phyloP scores from a whole-genome alignment of 2,888 invertebrate species.

The Hypselothyrea guttata region DNA sequence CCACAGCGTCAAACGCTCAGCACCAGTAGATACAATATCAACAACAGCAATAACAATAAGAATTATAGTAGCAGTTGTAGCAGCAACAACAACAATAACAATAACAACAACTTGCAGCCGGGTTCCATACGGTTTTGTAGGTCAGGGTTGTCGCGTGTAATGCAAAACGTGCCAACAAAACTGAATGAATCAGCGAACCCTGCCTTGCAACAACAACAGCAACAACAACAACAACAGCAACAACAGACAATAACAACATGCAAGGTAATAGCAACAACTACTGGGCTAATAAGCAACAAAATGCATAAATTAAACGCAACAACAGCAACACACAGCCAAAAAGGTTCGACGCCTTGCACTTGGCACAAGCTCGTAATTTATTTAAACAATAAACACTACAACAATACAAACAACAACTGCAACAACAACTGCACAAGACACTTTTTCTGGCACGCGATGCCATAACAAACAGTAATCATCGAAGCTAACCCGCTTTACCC shows the following conservation, averaged over 20 bases:
- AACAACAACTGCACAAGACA: not conserved
- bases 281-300: constrained; percentile 40
- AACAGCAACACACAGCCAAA: constrained; percentile 13
- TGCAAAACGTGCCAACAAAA: constrained; percentile 73
- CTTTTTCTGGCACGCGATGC: constrained; percentile 42
- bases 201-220: constrained; percentile 16
- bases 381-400: constrained; percentile 26
- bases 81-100: constrained; percentile 26
- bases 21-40: constrained; percentile 8
- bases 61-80: no score
- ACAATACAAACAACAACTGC: not conserved
- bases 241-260: constrained; percentile 13
- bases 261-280: constrained; percentile 28
- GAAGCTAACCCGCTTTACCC: no score
- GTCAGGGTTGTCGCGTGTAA: constrained; percentile 78
- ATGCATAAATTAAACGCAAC: constrained; percentile 52
- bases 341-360: constrained; percentile 38
- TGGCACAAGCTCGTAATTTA: constrained; percentile 30
- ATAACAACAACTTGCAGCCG: constrained; percentile 38
- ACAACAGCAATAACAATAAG: constrained; percentile 1
- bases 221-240: constrained; percentile 29
- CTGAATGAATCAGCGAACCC: constrained; percentile 73
- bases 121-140: constrained; percentile 57
- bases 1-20: constrained; percentile 37
- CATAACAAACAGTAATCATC: constrained; percentile 10